Conservation (phyloP, 2,113 vertebrate genomes). For the Ciconia maguari region DNA sequence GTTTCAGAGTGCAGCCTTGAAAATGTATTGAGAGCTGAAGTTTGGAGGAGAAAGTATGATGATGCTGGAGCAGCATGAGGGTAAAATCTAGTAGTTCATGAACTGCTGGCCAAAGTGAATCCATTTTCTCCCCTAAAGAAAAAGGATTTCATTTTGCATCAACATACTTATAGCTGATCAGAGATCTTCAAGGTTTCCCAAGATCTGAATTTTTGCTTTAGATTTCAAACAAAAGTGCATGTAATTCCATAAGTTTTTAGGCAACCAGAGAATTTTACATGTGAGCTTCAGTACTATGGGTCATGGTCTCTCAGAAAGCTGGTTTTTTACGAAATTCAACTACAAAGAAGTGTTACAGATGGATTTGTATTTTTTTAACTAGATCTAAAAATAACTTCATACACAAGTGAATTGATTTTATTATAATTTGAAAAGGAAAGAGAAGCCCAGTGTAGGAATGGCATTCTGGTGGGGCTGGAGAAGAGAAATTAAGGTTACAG, state of each 20-base stretch:
- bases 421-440: not conserved
- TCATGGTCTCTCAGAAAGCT: not conserved
- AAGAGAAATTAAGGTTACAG: constrained; percentile 26
- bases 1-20: not conserved
- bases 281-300: not conserved
- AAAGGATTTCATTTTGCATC: not conserved
- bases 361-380: not conserved
- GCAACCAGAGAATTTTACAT: not conserved
- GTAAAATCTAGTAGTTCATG: not conserved
- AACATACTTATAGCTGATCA: not conserved
- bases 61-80: not conserved
- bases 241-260: not conserved
- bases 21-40: not conserved
- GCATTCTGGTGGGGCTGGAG: not conserved
- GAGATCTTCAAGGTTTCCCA: not conserved
- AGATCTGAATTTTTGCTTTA: not conserved
- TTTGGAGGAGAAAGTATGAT: not conserved
- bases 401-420: not conserved
- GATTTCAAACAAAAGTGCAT: not conserved
- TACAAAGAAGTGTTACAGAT: not conserved
- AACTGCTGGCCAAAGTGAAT: not conserved
- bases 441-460: not conserved
- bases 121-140: not conserved
- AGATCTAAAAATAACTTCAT: constrained; percentile 2
- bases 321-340: not conserved